Conservation (phyloP, 2,113 vertebrate genomes). For the Pavo muticus region DNA sequence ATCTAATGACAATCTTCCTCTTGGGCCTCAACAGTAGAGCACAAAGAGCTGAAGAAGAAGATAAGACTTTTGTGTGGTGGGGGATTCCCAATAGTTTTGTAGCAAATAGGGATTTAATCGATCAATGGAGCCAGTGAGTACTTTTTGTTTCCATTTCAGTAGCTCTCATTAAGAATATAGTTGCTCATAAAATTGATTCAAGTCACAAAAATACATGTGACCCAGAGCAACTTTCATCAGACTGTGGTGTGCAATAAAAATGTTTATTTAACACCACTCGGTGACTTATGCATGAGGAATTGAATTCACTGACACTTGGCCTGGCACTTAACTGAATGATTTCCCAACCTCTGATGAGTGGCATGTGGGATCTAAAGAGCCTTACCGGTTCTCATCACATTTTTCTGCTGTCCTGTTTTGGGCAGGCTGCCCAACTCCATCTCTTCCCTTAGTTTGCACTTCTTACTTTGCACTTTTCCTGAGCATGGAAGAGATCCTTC, state of each 20-base stretch:
- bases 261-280: not conserved
- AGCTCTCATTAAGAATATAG: not conserved
- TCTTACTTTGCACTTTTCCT: not conserved
- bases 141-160: rapidly evolving
- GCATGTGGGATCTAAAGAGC: not conserved
- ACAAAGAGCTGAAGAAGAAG: not conserved
- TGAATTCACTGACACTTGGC: not conserved
- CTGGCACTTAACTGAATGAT: not conserved
- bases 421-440: not conserved
- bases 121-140: not conserved
- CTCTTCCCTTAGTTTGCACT: not conserved
- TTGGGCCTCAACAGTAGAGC: not conserved
- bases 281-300: not conserved
- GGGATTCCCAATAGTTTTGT: not conserved
- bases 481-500: not conserved
- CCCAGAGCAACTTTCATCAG: not conserved
- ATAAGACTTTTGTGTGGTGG: not conserved
- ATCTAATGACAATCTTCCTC: rapidly evolving
- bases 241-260: not conserved
- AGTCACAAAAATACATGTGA: not conserved
- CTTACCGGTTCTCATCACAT: not conserved
- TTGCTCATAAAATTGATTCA: not conserved
- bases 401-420: not conserved
- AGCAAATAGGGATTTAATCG: not conserved
- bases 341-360: not conserved